phyloP scores from a whole-genome alignment of 2,113 vertebrate species.

The Acrocephalus arundinaceus region DNA sequence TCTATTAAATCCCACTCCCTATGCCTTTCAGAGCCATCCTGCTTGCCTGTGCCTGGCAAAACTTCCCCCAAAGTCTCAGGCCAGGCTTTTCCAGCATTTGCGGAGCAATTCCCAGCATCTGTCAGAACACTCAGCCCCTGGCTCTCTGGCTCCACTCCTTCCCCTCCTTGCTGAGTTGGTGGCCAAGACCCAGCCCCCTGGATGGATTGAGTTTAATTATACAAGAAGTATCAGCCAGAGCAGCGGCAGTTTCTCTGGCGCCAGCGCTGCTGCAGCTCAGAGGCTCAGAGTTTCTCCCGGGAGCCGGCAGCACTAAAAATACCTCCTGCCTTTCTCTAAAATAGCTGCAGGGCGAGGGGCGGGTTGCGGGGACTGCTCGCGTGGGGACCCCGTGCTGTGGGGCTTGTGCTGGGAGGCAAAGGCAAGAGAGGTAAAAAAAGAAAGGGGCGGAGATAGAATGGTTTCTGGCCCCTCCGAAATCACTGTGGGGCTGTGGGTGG shows the following conservation, averaged over 20 bases:
- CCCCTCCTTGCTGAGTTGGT: slow-evolving; percentile 30
- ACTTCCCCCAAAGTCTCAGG: neutral
- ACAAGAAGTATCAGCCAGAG: slow-evolving; percentile 63
- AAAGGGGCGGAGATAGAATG: neutral
- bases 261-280: slow-evolving; percentile 40
- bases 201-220: slow-evolving; percentile 66
- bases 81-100: neutral
- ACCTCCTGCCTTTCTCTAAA: slow-evolving; percentile 35
- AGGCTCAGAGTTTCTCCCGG: slow-evolving; percentile 41
- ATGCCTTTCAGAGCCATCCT: neutral
- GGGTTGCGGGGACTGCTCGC: neutral
- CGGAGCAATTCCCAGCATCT: slow-evolving; percentile 20
- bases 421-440: neutral
- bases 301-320: slow-evolving; percentile 62
- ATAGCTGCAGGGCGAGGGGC: slow-evolving; percentile 22
- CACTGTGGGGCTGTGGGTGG: neutral
- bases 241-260: slow-evolving; percentile 63
- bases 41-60: neutral
- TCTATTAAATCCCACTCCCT: neutral
- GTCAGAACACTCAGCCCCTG: neutral
- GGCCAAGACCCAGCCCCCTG: slow-evolving; percentile 45
- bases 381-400: neutral
- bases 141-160: slow-evolving; percentile 25
- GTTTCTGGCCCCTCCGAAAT: neutral
- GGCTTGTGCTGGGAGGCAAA: neutral